Evolutionary conservation across 2,113 vertebrate genomes (phyloP).

Genomic region (Oriolus oriolus): DNA sequence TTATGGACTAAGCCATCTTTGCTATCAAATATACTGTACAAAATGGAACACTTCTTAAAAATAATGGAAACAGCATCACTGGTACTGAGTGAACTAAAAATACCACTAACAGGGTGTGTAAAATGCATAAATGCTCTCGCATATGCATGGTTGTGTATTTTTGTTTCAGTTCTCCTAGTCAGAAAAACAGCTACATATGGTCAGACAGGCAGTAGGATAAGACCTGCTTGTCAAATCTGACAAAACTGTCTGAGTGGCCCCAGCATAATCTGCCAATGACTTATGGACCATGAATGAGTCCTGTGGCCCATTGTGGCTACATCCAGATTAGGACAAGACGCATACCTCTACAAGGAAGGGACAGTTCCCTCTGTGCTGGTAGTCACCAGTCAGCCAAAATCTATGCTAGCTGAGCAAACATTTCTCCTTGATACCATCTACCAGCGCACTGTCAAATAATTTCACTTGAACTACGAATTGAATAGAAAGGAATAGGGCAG

Average conservation of each 20-base stretch:
- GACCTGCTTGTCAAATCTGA: not conserved
- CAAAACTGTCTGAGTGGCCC: not conserved
- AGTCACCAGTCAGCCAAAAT: not conserved
- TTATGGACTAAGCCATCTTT: not conserved
- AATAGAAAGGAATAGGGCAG: not conserved
- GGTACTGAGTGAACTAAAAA: not conserved
- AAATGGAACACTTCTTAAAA: not conserved
- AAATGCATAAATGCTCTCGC: not conserved
- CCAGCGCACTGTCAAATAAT: not conserved
- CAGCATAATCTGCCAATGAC: not conserved
- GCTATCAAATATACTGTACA: not conserved
- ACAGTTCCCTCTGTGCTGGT: not conserved
- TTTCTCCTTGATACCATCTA: not conserved
- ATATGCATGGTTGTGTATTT: not conserved
- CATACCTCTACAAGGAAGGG: not conserved
- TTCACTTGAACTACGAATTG: not conserved
- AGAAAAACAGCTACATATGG: constrained; percentile 18
- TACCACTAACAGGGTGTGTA: not conserved
- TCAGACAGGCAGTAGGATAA: not conserved
- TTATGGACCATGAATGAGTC: not conserved
- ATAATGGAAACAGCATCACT: not conserved
- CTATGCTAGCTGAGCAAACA: not conserved
- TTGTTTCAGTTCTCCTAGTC: not conserved
- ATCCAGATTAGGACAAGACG: not conserved
- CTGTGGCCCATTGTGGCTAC: fast-evolving